Base-by-base conservation (phyloP, 1,140 invertebrate genomes). In the Drusus annulatus region DNA sequence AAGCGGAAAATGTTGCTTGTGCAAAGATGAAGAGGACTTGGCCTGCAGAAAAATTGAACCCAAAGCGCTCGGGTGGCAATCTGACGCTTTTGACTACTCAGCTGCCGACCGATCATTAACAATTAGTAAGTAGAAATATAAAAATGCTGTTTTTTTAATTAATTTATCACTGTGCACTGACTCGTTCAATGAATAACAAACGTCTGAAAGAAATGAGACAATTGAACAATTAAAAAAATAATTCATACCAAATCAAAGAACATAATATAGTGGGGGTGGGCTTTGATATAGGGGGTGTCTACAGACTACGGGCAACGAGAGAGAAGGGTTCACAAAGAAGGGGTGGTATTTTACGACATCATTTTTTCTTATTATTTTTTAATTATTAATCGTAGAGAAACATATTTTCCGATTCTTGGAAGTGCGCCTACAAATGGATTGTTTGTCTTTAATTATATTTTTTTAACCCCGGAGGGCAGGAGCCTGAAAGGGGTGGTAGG, bases 341-440 rank as follows among this genome's bases (percentile, higher is more conserved):
- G 71, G 71, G 52, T 58, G 31, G 21, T 75, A 52, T 83, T 80
- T 83, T 83, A 81, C 79, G 82, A 83, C 80, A 83, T 83, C 82
- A 79, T 83, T 83, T 83, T 83, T 83, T 83, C 82, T 83, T 83
- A 83, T 83, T 83, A 83, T 83, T 83, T 83, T 83, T 83, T 83
- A 83, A 83, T 83, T 83, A 83, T 83, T 83, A 83, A 83, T 83
- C 82, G 82, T 83, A 83, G 80, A 83, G 82, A 83, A 83, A 83
- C 82, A 83, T 83, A 83, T 83, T 83, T 83, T 76, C 81, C 80
- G 82, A 83, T 83, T 83, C 82, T 76, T 79, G 73, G 79, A 80
- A 80, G 82, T 79, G 81, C 74, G 81, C 50, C 54, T 80, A 78
- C 79, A 75, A 78, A 79, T 82, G 79, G 80, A 80, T 79, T 83